Base-by-base conservation (phyloP, 2,797 vertebrate species). In the Pseudomugil tenellus region DNA sequence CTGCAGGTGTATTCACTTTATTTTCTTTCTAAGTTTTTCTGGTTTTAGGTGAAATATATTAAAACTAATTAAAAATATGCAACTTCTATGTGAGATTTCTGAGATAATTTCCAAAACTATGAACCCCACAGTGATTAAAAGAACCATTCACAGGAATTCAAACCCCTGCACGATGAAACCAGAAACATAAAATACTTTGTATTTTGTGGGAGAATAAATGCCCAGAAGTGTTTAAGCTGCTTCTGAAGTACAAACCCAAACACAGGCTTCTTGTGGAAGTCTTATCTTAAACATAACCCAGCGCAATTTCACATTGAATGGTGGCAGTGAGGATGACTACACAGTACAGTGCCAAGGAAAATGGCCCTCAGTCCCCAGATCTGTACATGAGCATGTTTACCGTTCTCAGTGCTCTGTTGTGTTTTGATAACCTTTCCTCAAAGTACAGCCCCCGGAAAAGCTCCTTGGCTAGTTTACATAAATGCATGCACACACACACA, bases 401-500 rank as follows among this genome's bases (percentile, higher is more conserved):
- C 74, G 72, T 86, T 89, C 79, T 79, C 76, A 62, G 52, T 79
- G 68, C 80, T 68, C 63, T 46, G 77, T 67, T 85, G 74, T 92
- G 88, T 93, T 93, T 91, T 85, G 65, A 87, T 92, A 91, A 92
- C 87, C 87, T 93, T 91, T 90, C 87, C 83, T 88, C 74, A 55
- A 67, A 77, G 84, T 84, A 87, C 83, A 83, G 90, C 88, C 86
- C 58, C 87, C 80, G 84, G 88, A 88, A 89, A 90, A 69, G 64
- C 82, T 77, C 46, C 74, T 86, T 19, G 78, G 77, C 78, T 85
- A 76, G 87, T 89, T 90, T 86, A 88, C 80, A 90, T 83, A 81
- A 83, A 87, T 77, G 71, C 77, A 89, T 74, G 54, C 29, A 71
- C 62, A 57, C 67, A 70, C 63, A 72, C 64, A 57, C 48, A 66